Conservation (phyloP, 1,140 invertebrate species). For the Trichonephila inaurata region DNA sequence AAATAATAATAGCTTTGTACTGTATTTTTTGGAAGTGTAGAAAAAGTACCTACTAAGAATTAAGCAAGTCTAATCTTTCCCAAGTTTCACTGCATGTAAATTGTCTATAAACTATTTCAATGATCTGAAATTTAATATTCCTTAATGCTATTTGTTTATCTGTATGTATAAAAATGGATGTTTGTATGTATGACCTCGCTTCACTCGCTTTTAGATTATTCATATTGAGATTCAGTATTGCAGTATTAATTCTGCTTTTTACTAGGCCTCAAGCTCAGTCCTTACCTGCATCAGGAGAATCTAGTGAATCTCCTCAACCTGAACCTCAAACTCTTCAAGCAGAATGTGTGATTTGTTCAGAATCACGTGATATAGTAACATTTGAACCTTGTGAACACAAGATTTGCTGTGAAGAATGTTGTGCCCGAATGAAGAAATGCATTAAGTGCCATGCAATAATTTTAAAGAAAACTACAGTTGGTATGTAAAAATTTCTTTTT, state of each 20-base stretch:
- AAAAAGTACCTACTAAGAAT: too few species aligned
- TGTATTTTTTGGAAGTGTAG: too few species aligned
- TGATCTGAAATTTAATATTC: too few species aligned
- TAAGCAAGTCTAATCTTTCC: too few species aligned
- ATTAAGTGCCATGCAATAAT: constrained; percentile 85
- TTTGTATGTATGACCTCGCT: too few species aligned
- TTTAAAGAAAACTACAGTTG: constrained; percentile 69
- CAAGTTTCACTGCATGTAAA: too few species aligned
- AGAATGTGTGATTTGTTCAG: constrained; percentile 88
- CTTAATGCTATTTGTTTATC: too few species aligned
- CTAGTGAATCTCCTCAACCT: constrained; percentile 15
- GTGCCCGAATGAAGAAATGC: constrained; percentile 90
- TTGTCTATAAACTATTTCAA: too few species aligned
- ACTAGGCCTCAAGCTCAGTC: constrained; percentile 74
- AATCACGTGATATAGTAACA: constrained; percentile 84
- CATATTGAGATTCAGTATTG: too few species aligned
- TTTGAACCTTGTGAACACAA: constrained; percentile 89
- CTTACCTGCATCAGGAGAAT: constrained; percentile 37
- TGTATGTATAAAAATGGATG: too few species aligned
- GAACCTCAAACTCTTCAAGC: constrained; percentile 39
- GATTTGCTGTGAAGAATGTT: constrained; percentile 89
- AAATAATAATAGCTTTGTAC: too few species aligned
- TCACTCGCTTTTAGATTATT: too few species aligned
- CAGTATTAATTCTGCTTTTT: background rate
- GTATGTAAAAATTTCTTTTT: constrained; percentile 9